These are phyloP conservation scores for Laothoe populi DNA, from an alignment of 2,888 invertebrate genomes.

Conservation along the genomic window DNA sequence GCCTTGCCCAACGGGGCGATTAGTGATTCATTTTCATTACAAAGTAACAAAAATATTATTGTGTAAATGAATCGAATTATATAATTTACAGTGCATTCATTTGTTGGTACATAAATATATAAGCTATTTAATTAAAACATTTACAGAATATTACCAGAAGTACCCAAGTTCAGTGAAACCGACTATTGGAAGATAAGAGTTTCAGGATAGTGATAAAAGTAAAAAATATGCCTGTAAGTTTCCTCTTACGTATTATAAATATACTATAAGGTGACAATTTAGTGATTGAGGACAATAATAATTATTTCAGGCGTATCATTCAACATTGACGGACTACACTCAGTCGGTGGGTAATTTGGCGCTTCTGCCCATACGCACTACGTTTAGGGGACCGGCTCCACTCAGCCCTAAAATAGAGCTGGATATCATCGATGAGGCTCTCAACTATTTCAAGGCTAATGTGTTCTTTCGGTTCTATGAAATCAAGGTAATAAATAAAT, in stretches of 20 bases:
- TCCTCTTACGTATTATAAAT: not conserved
- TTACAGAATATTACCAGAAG: not conserved
- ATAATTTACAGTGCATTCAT: not conserved
- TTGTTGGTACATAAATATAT: not conserved
- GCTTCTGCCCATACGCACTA: conserved; percentile 94
- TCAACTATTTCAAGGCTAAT: conserved; percentile 99
- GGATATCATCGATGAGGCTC: conserved; percentile 98
- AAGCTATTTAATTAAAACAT: not conserved
- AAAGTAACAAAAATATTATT: no score
- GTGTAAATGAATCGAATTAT: no score
- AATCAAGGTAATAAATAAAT: conserved; percentile 90
- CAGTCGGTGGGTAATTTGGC: conserved; percentile 96
- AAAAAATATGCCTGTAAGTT: conserved; percentile 54
- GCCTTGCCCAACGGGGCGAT: no score
- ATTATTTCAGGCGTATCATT: conserved; percentile 95
- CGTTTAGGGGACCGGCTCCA: conserved; percentile 96
- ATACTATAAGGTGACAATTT: not conserved
- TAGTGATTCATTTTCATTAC: no score
- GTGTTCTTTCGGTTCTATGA: conserved; percentile 99
- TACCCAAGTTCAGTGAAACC: not conserved
- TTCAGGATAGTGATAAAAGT: conserved; percentile 14
- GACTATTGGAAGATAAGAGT: conserved; percentile 5
- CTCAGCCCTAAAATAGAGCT: conserved; percentile 86
- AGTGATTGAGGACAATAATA: not conserved
- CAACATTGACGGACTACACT: conserved; percentile 90